These are phyloP conservation scores for Acleris laterana DNA, from an alignment of 2,888 invertebrate species.

Conservation along the genomic window DNA sequence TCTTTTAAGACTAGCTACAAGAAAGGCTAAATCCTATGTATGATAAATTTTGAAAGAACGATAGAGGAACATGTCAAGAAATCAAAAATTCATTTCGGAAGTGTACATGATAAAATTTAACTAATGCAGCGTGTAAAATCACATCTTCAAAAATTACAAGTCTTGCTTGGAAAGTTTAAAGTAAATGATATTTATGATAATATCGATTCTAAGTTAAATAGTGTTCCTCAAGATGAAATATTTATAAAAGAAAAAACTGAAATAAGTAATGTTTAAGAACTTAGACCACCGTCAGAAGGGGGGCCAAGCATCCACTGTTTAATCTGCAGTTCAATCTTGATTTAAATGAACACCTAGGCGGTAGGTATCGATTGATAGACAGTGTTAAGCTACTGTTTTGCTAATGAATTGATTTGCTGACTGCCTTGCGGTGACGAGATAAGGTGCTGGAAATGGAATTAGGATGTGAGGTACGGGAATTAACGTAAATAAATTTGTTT, in stretches of 20 bases:
- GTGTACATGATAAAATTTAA: no score
- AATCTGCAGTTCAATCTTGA: conserved; percentile 79
- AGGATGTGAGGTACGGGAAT: conserved; percentile 13
- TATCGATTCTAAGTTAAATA: no score
- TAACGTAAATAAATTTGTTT: conserved; percentile 3
- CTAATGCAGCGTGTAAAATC: no score
- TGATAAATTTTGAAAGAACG: background rate
- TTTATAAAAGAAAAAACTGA: no score
- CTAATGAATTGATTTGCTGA: conserved; percentile 77
- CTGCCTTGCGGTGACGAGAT: conserved; percentile 32
- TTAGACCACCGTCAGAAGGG: conserved; percentile 50
- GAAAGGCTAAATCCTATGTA: background rate
- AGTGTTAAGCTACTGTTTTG: conserved; percentile 69
- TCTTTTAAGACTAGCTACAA: background rate
- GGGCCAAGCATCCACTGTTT: conserved; percentile 67
- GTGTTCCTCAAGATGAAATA: no score
- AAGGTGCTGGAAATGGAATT: conserved; percentile 33
- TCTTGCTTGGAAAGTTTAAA: no score
- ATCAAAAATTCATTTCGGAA: no score
- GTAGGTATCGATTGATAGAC: conserved; percentile 69
- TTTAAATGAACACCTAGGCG: conserved; percentile 79
- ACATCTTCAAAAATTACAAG: no score
- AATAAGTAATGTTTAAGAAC: conserved; percentile 3
- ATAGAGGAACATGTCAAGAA: background rate
- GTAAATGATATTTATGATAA: no score